A percentile compares a stretch with the other conserved stretches of the same genome.
phyloP scores from a whole-genome alignment of 1,140 invertebrate species.

The Elysia chlorotica region DNA sequence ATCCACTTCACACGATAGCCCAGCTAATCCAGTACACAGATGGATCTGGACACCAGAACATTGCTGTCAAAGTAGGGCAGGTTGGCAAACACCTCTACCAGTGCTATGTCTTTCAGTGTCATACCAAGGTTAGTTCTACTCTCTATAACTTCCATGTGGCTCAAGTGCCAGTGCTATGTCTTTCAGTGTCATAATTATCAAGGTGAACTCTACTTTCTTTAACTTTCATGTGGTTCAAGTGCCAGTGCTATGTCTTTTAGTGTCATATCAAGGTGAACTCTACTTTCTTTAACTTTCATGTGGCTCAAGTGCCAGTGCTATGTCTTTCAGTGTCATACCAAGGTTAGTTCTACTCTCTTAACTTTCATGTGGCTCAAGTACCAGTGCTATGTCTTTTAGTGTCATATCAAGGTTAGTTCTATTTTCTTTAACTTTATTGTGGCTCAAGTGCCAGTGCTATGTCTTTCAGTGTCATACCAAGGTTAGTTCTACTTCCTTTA shows the following conservation, averaged over 20 bases:
- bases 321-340: constrained; percentile 44
- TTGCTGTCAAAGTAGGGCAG: constrained; percentile 55
- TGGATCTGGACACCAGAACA: constrained; percentile 47
- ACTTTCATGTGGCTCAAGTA: neutral
- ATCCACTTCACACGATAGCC: constrained; percentile 53
- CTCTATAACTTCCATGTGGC: neutral
- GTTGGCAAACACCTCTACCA: constrained; percentile 44
- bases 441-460: neutral
- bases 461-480: neutral
- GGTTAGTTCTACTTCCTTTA: neutral
- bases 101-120: constrained; percentile 55
- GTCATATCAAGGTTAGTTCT: neutral
- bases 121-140: constrained; percentile 38
- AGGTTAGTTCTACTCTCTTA: constrained; percentile 30
- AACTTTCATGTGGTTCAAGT: neutral
- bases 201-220: neutral
- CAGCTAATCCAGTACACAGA: constrained; percentile 55
- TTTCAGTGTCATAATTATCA: neutral
- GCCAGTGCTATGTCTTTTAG: neutral
- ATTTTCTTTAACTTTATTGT: too few relatives aligned
- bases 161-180: neutral
- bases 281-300: neutral
- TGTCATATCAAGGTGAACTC: neutral
- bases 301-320: neutral
- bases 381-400: neutral